Evolutionary conservation across 2,888 invertebrate species (phyloP), one percentile per base, ranked within the genome.

Genomic region (Sycophila texana): DNA sequence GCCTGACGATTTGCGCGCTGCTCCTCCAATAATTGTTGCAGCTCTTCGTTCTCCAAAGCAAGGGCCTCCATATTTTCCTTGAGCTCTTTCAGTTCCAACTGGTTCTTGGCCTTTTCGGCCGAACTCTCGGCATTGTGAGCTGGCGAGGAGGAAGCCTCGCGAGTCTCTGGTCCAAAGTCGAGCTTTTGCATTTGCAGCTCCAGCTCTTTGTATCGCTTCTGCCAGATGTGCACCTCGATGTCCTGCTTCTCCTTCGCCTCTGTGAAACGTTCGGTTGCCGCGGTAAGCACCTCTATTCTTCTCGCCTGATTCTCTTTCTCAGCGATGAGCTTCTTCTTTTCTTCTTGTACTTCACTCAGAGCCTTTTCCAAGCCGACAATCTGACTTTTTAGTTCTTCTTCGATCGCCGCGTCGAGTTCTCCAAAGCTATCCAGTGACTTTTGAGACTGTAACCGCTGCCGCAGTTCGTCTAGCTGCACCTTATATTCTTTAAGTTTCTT

Each of bases 401-500:
- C 95, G 79, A 97, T 95, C 10, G 96, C 94, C 76, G 93, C 92
- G 85, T 96, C 95, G 66, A 97, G 91, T 86, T 95, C 94, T 0
- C 83, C 66, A 2, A 82, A 68, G 7, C 78, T 72, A 18, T 92
- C 91, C 65, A 92, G 85, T 72, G 93, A 92, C 84, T 92, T 92
- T 53, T 91, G 91, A 30, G 91, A 88, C 84, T 92, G 92, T 78
- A 93, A 85, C 87, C 94, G 93, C 76, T 92, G 92, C 14, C 91
- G 90, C 55, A 94, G 88, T 83, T 92, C 91, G 55, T 95, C 95
- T 86, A 94, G 93, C 81, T 93, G 93, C 2, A 91, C 90, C 89
- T 97, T 97, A 74, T 96, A 93, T 87, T 96, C 95, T 89, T 97
- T 97, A 61, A 97, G 91, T 89, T 97, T 97, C 85, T 95, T 95